Conservation (phyloP, 2,797 vertebrate species). For the Xyrichtys novacula region DNA sequence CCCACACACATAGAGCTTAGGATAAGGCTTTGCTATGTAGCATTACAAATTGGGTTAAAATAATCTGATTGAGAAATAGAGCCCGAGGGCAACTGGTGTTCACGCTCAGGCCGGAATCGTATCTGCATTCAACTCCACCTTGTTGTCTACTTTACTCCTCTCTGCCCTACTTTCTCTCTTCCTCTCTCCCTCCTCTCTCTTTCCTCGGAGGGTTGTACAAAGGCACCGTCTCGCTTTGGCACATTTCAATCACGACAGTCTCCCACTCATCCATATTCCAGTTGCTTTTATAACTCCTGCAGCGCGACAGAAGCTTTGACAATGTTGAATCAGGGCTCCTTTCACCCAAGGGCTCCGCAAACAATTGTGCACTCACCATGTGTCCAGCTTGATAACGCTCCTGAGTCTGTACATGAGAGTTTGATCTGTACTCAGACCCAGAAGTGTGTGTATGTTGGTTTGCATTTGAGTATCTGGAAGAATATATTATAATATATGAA, state of each 20-base stretch:
- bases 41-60: constrained; percentile 55
- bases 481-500: not conserved
- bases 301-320: constrained; percentile 32
- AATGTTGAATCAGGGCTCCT: constrained; percentile 37
- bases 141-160: constrained; percentile 49
- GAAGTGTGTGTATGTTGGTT: not conserved
- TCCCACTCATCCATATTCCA: constrained; percentile 71
- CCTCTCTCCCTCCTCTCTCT: constrained; percentile 29
- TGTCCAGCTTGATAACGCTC: constrained; percentile 36
- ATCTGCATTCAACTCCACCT: constrained; percentile 60
- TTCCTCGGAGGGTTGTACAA: constrained; percentile 49
- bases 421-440: constrained; percentile 20
- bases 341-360: constrained; percentile 30
- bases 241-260: constrained; percentile 63
- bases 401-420: not conserved
- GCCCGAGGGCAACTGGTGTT: constrained; percentile 58
- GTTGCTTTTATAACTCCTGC: constrained; percentile 55
- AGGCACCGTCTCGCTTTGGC: constrained; percentile 58
- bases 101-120: constrained; percentile 45
- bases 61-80: constrained; percentile 60
- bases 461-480: not conserved
- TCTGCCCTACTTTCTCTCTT: constrained; percentile 68
- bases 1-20: constrained; percentile 7
- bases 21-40: constrained; percentile 50
- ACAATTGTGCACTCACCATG: constrained; percentile 20